Percentiles rank a stretch among this genome's conserved stretches.
phyloP scores from a whole-genome alignment of 2,113 vertebrate species.

The Gallinago paraguaiae region DNA sequence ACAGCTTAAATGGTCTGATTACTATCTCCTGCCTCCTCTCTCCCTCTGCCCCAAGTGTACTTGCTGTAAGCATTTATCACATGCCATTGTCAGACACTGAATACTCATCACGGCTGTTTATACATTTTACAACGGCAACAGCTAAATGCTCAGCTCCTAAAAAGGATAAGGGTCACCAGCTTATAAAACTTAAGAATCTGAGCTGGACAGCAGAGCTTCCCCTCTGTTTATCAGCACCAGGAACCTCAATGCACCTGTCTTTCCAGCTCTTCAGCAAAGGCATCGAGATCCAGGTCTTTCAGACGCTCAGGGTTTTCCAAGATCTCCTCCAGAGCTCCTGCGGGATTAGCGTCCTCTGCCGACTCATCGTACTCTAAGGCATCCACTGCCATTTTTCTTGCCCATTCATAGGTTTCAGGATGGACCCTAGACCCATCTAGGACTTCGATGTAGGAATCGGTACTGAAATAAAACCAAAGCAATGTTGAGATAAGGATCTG shows the following conservation, averaged over 20 bases:
- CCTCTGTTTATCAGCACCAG: not conserved
- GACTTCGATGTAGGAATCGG: constrained; percentile 98
- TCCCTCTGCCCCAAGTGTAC: not conserved
- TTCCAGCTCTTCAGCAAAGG: constrained; percentile 97
- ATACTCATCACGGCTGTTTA: not conserved
- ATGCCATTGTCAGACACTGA: not conserved
- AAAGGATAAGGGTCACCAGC: not conserved
- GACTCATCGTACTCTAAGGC: constrained; percentile 97
- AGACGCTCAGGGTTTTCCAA: constrained; percentile 96
- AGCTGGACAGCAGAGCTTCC: not conserved
- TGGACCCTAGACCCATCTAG: constrained; percentile 96
- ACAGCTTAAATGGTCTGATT: not conserved
- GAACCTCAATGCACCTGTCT: constrained; percentile 86
- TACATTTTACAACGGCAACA: not conserved
- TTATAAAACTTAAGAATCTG: not conserved
- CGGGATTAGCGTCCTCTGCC: constrained; percentile 97
- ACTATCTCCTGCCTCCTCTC: not conserved
- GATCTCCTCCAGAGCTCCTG: constrained; percentile 96
- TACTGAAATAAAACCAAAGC: constrained; percentile 77
- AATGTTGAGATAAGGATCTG: not conserved
- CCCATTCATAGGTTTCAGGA: constrained; percentile 98
- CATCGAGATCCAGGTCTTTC: constrained; percentile 95
- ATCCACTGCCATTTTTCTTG: constrained; percentile 98
- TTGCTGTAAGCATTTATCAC: not conserved
- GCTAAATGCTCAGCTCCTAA: not conserved